Evolutionary conservation across 2,113 vertebrate species (phyloP).

Genomic region (Pygathrix nemaeus): DNA sequence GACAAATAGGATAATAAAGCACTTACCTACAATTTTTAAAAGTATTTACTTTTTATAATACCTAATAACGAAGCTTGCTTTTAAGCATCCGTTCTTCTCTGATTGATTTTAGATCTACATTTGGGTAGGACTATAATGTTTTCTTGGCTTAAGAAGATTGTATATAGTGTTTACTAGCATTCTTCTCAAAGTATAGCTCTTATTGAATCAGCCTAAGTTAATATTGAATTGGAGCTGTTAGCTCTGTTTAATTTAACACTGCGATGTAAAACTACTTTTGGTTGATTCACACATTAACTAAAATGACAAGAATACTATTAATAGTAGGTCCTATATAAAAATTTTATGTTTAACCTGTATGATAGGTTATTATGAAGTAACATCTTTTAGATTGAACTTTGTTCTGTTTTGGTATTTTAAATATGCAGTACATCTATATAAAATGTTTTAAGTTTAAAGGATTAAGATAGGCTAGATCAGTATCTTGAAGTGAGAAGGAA

Average conservation of each 20-base stretch:
- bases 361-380: background rate
- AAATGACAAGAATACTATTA: background rate
- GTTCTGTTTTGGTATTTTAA: background rate
- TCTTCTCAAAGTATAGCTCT: constrained; percentile 30
- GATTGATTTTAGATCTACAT: background rate
- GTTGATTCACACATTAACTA: background rate
- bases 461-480: background rate
- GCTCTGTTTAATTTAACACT: background rate
- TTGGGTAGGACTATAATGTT: constrained; percentile 5
- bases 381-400: background rate
- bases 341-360: background rate
- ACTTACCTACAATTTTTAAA: background rate
- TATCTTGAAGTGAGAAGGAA: constrained; percentile 20
- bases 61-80: background rate
- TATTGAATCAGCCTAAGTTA: background rate
- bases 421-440: background rate
- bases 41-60: background rate
- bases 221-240: background rate
- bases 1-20: background rate
- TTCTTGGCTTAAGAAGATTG: background rate
- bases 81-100: background rate
- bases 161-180: background rate
- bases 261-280: background rate
- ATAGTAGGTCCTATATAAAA: background rate
- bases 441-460: constrained; percentile 15